Evolutionary conservation across 2,888 invertebrate species (phyloP), one percentile per base, ranked within the genome.

Genomic region (Drosophila recens): DNA sequence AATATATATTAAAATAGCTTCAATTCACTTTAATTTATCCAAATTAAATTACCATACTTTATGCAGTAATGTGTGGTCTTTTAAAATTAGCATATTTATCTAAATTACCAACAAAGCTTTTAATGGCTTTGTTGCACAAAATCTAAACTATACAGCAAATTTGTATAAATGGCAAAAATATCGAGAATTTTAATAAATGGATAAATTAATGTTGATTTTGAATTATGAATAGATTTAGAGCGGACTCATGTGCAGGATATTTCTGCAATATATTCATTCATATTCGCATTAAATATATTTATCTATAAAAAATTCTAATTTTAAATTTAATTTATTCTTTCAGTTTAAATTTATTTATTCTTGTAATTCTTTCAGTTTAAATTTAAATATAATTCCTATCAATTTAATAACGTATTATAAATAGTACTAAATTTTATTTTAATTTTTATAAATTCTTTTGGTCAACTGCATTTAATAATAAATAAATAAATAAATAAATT

Each of bases 31-130:
- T 10, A 27, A n/a, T 27, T 23, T 17, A 11, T 15, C 1, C 15
- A 27, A 5, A 27, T 17, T 17, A 17, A 17, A 17, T 27, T 27
- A 27, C 27, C 46, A 36, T 45, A 46, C 15, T 13, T 43, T 43
- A 33, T 1, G 30, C 23, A 40, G 40, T 15, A 13, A 23, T 30
- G 10, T 27, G 40, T 4, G 30, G 17, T 34, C 15, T 45, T 61
- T 36, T 34, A 15, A 1, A 43, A 67, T 67, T 49, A 56, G 43
- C n/a, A 49, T 42, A 11, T 13, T 23, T 46, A 52, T 52, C 38
- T 40, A 30, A 65, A 51, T 52, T 46, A 45, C 17, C 23, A 46
- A 27, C 17, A 2, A 45, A 51, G 1, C 48, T 54, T 27, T 9
- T 15, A 54, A 45, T 48, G 23, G 8, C 10, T 43, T 36, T 49